Evolutionary conservation across 2,888 invertebrate genomes (phyloP).

Genomic region (Brenthis daphne): DNA sequence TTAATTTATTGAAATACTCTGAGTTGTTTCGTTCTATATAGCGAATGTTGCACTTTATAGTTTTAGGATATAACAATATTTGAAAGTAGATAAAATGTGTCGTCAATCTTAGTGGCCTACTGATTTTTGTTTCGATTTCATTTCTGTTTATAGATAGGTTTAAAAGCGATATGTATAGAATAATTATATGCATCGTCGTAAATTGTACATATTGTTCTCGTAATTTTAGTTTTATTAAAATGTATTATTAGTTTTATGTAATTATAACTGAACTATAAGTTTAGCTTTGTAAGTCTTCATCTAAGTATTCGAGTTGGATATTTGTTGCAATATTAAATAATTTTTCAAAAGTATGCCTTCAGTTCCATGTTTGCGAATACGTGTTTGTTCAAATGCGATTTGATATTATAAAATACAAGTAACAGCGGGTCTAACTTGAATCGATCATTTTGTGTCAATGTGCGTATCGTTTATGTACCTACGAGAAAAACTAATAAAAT

Average conservation of each 20-base stretch:
- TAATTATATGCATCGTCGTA: conserved; percentile 69
- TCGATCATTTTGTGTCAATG: conserved; percentile 46
- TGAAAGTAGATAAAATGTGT: conserved; percentile 74
- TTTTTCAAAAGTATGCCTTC: conserved; percentile 49
- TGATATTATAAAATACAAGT: conserved; percentile 58
- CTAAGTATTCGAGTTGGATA: conserved; percentile 73
- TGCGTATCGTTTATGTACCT: conserved; percentile 64
- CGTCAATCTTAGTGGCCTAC: conserved; percentile 76
- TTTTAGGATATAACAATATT: conserved; percentile 71
- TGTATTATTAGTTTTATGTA: conserved; percentile 75
- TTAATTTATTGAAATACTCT: conserved; percentile 79
- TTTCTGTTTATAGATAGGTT: conserved; percentile 79
- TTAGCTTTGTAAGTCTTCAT: conserved; percentile 72
- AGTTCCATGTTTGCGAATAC: conserved; percentile 43
- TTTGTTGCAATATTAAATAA: conserved; percentile 67
- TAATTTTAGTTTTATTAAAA: conserved; percentile 73
- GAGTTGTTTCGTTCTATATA: conserved; percentile 75
- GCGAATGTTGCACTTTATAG: conserved; percentile 79
- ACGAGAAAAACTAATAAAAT: conserved; percentile 74
- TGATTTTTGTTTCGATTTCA: conserved; percentile 69
- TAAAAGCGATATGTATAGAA: conserved; percentile 75
- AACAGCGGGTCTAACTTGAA: conserved; percentile 70
- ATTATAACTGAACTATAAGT: conserved; percentile 57
- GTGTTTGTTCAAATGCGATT: conserved; percentile 53
- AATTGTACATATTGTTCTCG: conserved; percentile 79